Conservation (phyloP, 1,140 invertebrate genomes). For the Onthophagus taurus region DNA sequence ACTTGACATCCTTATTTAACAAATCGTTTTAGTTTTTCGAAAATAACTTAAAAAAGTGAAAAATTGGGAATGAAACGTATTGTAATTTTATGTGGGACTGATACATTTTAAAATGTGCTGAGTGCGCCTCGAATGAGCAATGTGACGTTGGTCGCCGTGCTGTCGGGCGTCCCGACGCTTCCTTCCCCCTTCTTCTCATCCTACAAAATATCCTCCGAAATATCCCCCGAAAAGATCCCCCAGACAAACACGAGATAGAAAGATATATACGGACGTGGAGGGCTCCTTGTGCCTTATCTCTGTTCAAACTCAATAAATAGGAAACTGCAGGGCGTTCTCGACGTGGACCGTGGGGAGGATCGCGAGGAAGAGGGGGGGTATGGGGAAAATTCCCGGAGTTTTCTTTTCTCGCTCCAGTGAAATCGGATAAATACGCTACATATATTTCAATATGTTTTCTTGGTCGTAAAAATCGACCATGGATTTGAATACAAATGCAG, state of each 20-base stretch:
- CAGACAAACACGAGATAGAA: neutral
- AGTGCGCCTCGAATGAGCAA: conserved; percentile 40
- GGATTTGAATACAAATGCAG: too few relatives aligned
- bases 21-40: too few relatives aligned
- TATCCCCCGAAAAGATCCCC: neutral
- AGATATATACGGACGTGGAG: conserved; percentile 5
- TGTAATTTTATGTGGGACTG: conserved; percentile 39
- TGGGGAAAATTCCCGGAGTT: too few relatives aligned
- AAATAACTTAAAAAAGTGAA: too few relatives aligned
- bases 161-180: conserved; percentile 32
- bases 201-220: neutral
- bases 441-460: conserved; percentile 11
- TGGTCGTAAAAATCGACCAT: too few relatives aligned
- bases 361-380: neutral
- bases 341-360: conserved; percentile 1
- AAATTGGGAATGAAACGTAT: too few relatives aligned
- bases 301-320: conserved; percentile 36
- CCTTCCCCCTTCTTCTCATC: conserved; percentile 25
- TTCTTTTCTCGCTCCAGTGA: too few relatives aligned
- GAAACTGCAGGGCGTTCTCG: conserved; percentile 20
- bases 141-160: conserved; percentile 38
- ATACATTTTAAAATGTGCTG: conserved; percentile 41
- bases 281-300: conserved; percentile 23
- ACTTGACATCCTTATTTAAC: too few relatives aligned
- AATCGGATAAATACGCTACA: conserved; percentile 7